Base-by-base conservation (phyloP, 2,797 vertebrate genomes). In the Danionella dracula region DNA sequence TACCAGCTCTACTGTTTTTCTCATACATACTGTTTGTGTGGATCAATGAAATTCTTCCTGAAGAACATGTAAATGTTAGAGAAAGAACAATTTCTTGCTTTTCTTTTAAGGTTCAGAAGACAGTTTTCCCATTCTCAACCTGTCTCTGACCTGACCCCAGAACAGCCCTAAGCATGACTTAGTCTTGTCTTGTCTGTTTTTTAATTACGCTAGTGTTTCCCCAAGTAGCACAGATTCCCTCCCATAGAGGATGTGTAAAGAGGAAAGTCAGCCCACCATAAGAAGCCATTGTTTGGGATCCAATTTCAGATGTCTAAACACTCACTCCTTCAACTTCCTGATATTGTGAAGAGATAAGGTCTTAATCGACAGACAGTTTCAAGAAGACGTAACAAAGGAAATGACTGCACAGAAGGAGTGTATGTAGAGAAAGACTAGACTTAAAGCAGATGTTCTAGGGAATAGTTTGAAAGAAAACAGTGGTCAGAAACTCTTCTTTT, bases 301-400 rank as follows among this genome's bases (percentile, higher is more conserved):
- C 77, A 80, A 78, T 82, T 82, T 84, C 82, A 78, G 83, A 84
- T 83, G 76, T 81, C 87, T 78, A 82, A 84, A 86, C 74, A 78
- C 82, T 86, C 77, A 86, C 83, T 87, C 83, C 82, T 80, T 76
- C 82, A 83, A 81, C 84, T 90, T 89, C 88, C 88, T 88, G 77
- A 87, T 80, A 89, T 90, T 90, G 87, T 91, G 90, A 83, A 78
- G 71, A 81, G 82, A 80, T 83, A 84, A 84, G 82, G 86, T 87
- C 85, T 87, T 88, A 82, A 77, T 19, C 20, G 73, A 84, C 82
- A 83, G 85, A 86, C 85, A 78, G 81, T 79, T 85, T 87, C 78
- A 10, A 59, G 44, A 44, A 41, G 45, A 64, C 53, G 35, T 48
- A 37, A 58, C 79, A 76, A 71, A 66, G 77, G 86, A 84, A 72